These are phyloP conservation scores for Calosoma granatense DNA, from an alignment of 1,140 invertebrate genomes.

Conservation along the genomic window DNA sequence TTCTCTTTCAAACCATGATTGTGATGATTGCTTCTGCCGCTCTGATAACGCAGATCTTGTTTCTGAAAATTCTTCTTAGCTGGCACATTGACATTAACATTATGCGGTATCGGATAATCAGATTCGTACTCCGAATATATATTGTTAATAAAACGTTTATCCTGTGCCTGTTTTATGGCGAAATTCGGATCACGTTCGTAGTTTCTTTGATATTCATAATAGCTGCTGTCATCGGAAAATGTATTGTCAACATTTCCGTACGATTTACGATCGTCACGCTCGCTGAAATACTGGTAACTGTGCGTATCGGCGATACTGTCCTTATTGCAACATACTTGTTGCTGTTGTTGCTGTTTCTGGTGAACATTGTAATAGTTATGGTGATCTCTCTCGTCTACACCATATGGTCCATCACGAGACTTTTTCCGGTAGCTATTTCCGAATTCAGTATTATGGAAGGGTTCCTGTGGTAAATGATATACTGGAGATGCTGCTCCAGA, in stretches of 20 bases:
- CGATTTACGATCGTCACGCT: background rate
- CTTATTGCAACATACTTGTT: background rate
- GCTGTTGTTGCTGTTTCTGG: background rate
- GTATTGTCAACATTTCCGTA: background rate
- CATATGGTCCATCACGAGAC: background rate
- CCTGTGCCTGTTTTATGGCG: too few relatives aligned
- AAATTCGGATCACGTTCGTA: background rate
- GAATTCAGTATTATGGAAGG: background rate
- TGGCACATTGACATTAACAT: background rate
- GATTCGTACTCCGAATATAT: slow-evolving; percentile 1
- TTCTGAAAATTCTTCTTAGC: background rate
- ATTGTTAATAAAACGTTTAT: background rate
- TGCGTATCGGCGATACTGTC: background rate
- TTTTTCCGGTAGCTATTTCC: background rate
- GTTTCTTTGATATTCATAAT: background rate
- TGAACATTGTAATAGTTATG: background rate
- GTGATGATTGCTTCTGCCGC: background rate
- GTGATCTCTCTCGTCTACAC: background rate
- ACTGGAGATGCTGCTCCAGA: background rate
- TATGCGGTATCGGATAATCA: background rate
- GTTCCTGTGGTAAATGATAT: background rate
- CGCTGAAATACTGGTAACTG: background rate
- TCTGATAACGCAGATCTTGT: background rate
- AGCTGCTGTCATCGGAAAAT: background rate
- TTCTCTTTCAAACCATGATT: background rate